Conservation (phyloP, 2,888 invertebrate genomes). For the Stenolophus ochropezus region DNA sequence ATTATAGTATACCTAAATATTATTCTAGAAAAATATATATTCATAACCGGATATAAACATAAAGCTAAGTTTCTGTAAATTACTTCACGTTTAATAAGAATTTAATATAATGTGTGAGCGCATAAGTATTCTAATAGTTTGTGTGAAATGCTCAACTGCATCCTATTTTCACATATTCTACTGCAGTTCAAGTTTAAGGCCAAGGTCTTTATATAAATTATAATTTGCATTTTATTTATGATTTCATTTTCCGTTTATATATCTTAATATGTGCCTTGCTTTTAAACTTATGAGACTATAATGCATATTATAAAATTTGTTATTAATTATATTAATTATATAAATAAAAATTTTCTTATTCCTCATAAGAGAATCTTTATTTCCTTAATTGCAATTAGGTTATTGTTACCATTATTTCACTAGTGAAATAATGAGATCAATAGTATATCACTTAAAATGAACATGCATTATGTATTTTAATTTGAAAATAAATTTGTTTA, state of each 20-base stretch:
- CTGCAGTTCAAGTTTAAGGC: not conserved
- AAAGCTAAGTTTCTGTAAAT: not conserved
- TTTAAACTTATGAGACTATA: too few relatives aligned
- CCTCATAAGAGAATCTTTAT: too few relatives aligned
- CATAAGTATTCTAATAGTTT: not conserved
- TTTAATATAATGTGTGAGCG: constrained; percentile 7
- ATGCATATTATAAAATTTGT: too few relatives aligned
- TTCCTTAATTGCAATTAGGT: too few relatives aligned
- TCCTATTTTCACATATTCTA: not conserved
- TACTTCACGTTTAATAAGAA: constrained; percentile 1
- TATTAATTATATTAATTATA: too few relatives aligned
- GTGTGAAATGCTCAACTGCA: not conserved
- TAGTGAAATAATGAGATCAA: too few relatives aligned
- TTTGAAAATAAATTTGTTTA: too few relatives aligned
- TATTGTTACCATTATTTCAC: too few relatives aligned
- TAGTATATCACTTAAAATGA: too few relatives aligned
- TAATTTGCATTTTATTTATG: not conserved
- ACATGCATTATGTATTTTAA: too few relatives aligned
- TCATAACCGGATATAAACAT: not conserved
- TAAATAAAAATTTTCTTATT: too few relatives aligned
- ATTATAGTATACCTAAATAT: not conserved
- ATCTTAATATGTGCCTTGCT: too few relatives aligned
- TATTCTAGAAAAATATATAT: not conserved
- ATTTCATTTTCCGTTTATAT: not conserved
- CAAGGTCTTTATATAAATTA: not conserved